A percentile compares a stretch with the other conserved stretches of the same genome.
Conservation (phyloP, 2,113 vertebrate genomes). For the Peucedramus taeniatus region DNA sequence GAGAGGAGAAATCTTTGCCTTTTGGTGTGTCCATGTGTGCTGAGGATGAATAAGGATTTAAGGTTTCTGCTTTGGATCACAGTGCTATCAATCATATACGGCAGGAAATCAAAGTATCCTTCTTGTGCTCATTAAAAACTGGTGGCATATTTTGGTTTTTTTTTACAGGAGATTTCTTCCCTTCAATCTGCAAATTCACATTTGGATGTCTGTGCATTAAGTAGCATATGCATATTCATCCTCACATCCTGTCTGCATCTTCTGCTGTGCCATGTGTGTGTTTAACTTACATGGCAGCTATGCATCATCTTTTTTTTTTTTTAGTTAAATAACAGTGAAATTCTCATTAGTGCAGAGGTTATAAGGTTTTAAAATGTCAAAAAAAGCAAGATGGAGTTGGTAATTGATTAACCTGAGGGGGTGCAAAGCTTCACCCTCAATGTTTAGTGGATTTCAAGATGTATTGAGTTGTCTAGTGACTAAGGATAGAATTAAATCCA, state of each 20-base stretch:
- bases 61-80: not conserved
- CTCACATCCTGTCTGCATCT: not conserved
- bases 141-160: not conserved
- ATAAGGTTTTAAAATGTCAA: not conserved
- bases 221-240: not conserved
- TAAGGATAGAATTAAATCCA: not conserved
- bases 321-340: not conserved
- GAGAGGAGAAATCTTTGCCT: not conserved
- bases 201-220: not conserved
- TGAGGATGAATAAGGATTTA: not conserved
- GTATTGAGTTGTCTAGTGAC: not conserved
- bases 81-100: accelerated
- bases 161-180: not conserved
- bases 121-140: not conserved
- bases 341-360: not conserved
- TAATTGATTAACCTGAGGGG: not conserved
- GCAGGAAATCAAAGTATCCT: not conserved
- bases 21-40: accelerated
- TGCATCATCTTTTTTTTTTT: not conserved
- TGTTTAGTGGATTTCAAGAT: not conserved
- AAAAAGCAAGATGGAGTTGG: not conserved
- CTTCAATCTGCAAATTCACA: not conserved
- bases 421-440: not conserved
- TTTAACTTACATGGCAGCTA: not conserved
- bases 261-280: not conserved